Percentiles rank a stretch among this genome's conserved stretches.
Evolutionary conservation across 2,797 vertebrate species (phyloP).

Genomic region (Tinamus major): DNA sequence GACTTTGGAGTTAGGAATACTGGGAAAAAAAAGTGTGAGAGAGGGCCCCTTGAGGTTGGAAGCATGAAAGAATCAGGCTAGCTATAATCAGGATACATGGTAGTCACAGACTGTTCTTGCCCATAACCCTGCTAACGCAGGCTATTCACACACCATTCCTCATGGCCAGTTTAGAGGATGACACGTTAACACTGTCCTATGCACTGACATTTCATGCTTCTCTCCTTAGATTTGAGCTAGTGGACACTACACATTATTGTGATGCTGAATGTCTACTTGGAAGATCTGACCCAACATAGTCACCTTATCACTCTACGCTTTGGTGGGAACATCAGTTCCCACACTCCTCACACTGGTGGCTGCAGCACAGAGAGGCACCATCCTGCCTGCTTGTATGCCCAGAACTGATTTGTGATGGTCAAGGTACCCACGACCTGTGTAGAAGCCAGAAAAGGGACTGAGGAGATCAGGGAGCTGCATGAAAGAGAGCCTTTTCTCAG

Average conservation of each 20-base stretch:
- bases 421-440: background rate
- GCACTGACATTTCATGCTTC: background rate
- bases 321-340: background rate
- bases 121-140: background rate
- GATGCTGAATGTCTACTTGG: background rate
- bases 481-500: background rate
- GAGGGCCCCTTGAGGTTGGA: background rate
- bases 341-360: rapidly evolving
- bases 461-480: background rate
- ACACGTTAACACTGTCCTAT: background rate
- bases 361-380: background rate
- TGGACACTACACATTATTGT: background rate
- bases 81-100: background rate
- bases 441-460: background rate
- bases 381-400: background rate
- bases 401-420: background rate
- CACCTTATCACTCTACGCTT: rapidly evolving
- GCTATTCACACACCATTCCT: background rate
- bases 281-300: background rate
- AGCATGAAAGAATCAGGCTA: background rate
- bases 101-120: background rate
- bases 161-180: background rate
- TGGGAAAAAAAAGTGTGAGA: background rate
- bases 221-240: background rate
- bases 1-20: background rate